These are phyloP conservation scores for Aethes cnicana DNA, from an alignment of 2,888 invertebrate genomes.

Conservation along the genomic window DNA sequence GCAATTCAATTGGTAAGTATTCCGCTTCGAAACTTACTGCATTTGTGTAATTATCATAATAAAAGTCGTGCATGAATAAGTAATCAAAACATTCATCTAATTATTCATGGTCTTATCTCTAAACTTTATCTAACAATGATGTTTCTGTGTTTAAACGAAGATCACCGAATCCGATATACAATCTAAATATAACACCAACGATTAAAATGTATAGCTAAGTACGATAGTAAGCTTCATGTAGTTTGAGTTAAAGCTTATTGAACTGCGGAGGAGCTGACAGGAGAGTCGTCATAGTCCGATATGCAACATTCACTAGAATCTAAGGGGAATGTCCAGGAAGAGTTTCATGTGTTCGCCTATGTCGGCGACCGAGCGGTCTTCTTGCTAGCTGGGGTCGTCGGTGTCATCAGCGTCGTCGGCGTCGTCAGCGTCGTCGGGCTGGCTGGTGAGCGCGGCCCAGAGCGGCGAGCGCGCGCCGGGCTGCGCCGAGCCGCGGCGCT, in stretches of 20 bases:
- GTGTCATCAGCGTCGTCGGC: slow-evolving; percentile 52
- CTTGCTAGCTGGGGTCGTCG: slow-evolving; percentile 81
- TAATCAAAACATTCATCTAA: too few species aligned
- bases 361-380: slow-evolving; percentile 79
- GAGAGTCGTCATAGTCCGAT: slow-evolving; percentile 10
- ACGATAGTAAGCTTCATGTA: too few species aligned
- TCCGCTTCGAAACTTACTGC: background rate
- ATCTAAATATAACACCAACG: too few species aligned
- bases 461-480: slow-evolving; percentile 85
- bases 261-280: slow-evolving; percentile 4
- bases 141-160: too few species aligned
- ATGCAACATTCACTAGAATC: slow-evolving; percentile 62
- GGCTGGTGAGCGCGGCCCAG: slow-evolving; percentile 91
- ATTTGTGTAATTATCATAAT: slow-evolving; percentile 2
- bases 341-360: slow-evolving; percentile 81
- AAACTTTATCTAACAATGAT: too few species aligned
- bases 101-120: too few species aligned
- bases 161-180: too few species aligned
- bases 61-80: slow-evolving; percentile 4
- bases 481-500: slow-evolving; percentile 77
- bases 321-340: slow-evolving; percentile 82
- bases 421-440: slow-evolving; percentile 74
- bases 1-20: background rate
- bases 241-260: too few species aligned
- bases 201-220: too few species aligned